phyloP scores from a whole-genome alignment of 2,797 vertebrate species.

The Margarornis squamiger region DNA sequence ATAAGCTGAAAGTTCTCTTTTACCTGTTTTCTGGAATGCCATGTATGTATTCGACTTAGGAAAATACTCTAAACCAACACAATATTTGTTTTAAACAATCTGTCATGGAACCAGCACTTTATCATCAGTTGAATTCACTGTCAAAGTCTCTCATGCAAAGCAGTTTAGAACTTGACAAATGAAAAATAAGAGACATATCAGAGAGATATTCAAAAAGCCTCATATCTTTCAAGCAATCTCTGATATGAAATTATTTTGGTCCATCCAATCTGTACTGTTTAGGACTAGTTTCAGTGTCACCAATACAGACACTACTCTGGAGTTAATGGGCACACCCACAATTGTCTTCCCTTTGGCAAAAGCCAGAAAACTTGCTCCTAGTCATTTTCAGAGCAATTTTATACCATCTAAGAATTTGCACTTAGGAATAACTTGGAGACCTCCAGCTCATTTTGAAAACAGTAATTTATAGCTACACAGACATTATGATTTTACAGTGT shows the following conservation, averaged over 20 bases:
- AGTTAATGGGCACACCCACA: not conserved
- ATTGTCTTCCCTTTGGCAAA: not conserved
- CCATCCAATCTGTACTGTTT: not conserved
- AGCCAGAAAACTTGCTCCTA: not conserved
- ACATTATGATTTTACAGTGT: conserved; percentile 68
- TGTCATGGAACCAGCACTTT: not conserved
- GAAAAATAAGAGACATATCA: not conserved
- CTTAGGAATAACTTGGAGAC: conserved; percentile 58
- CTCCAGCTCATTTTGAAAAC: conserved; percentile 60
- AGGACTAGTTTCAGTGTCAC: not conserved
- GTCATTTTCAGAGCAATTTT: not conserved
- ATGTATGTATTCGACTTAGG: not conserved
- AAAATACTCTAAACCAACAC: not conserved
- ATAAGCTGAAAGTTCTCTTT: not conserved
- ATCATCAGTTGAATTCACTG: not conserved
- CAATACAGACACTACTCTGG: not conserved
- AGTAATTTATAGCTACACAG: conserved; percentile 66
- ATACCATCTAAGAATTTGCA: conserved; percentile 42
- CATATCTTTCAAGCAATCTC: not conserved
- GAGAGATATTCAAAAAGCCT: not conserved
- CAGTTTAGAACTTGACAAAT: not conserved
- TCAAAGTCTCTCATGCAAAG: not conserved
- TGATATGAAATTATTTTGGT: not conserved
- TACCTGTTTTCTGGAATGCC: not conserved
- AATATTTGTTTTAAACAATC: not conserved